Evolutionary conservation across 2,797 vertebrate species (phyloP), one percentile per base, ranked within the genome.

Genomic region (Malurus splendens): DNA sequence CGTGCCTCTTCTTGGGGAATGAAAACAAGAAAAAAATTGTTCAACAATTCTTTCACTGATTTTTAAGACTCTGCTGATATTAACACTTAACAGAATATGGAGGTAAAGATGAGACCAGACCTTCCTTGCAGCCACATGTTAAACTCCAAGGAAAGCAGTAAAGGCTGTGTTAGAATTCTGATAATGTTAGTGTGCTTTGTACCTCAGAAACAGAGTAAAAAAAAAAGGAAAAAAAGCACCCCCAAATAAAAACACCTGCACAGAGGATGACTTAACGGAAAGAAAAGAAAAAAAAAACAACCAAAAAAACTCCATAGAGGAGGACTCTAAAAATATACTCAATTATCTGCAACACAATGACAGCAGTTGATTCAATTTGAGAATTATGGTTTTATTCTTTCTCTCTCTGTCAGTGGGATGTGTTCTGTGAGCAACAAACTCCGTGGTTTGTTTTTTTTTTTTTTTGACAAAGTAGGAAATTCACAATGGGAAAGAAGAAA

Each of bases 391-490:
- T 92, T 76, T 75, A 62, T 75, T 68, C 79, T 93, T 91, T 92
- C 62, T 60, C 75, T 86, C 78, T 84, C 90, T 91, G 88, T 74
- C 90, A 71, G 36, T 68, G 77, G 82, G 75, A 74, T 54, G 73
- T 0, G 3, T 39, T 27, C 41, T 77, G 42, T 80, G 83, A 89
- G 39, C 89, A 90, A 45, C 56, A 50, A 59, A 67, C 79, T 90
- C 51, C 0, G 2, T 4, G 3, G 2, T 1, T 57, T 94, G 94
- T 95, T 93, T 85, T 82, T 9, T 10, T 36, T 36, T 36, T 36
- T 36, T 36, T 36, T 36, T 36, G 55, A 84, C 42, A 77, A 93
- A 96, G 52, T 54, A 72, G 78, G 80, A 95, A 93, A 95, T 90
- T 61, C 71, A 89, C 89, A 94, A 61, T 39, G 70, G 83, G 73